A percentile compares a stretch with the other conserved stretches of the same genome.
Conservation (phyloP, 2,888 invertebrate genomes). For the Synanthedon vespiformis region DNA sequence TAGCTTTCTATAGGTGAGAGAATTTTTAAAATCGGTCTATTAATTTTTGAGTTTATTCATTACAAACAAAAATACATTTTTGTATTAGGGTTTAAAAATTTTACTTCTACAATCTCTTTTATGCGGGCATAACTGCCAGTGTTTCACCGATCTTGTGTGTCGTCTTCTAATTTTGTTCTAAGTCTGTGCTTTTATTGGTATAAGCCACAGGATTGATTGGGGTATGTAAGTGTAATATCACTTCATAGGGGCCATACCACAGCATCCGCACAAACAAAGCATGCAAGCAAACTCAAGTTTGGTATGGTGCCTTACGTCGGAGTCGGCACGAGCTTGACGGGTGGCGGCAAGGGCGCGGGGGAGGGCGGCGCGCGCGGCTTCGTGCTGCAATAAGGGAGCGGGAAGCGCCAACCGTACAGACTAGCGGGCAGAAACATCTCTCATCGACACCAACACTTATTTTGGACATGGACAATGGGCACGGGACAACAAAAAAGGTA, state of each 20-base stretch:
- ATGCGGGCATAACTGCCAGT: no score
- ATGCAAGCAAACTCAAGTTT: constrained; percentile 50
- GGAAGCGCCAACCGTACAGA: constrained; percentile 97
- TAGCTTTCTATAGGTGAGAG: no score
- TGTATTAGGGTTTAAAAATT: no score
- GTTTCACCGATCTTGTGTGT: no score
- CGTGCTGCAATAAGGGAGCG: constrained; percentile 96
- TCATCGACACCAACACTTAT: constrained; percentile 65
- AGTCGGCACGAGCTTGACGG: constrained; percentile 80
- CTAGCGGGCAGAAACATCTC: constrained; percentile 76
- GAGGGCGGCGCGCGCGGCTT: constrained; percentile 83
- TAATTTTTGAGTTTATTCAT: no score
- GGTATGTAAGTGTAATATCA: constrained; percentile 8
- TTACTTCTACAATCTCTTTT: no score
- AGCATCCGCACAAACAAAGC: constrained; percentile 60
- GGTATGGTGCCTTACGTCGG: constrained; percentile 72
- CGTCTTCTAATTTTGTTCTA: no score
- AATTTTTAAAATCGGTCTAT: no score
- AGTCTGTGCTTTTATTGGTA: background rate
- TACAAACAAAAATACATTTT: no score
- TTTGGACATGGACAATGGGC: constrained; percentile 15
- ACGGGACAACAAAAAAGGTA: constrained; percentile 16
- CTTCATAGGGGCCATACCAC: constrained; percentile 34
- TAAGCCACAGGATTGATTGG: background rate
- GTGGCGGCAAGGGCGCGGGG: constrained; percentile 82